Evolutionary conservation across 2,113 vertebrate genomes (phyloP).

Genomic region (Telmatochromis sp.): DNA sequence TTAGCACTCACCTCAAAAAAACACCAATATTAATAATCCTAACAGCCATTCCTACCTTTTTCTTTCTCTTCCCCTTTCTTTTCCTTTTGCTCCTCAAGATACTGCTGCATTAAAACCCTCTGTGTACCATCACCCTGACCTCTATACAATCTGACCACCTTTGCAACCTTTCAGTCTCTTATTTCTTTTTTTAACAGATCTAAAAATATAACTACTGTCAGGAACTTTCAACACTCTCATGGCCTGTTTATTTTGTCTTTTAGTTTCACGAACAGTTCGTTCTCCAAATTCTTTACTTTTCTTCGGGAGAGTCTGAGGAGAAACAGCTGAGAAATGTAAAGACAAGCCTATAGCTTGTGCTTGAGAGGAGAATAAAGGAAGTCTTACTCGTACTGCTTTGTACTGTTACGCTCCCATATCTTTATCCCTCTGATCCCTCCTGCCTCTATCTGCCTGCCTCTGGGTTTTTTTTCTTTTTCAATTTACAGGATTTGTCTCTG

Average conservation of each 20-base stretch:
- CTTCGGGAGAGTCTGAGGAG: neutral
- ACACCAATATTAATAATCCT: constrained; percentile 28
- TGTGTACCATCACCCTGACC: constrained; percentile 1
- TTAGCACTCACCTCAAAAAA: constrained; percentile 26
- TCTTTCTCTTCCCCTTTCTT: neutral
- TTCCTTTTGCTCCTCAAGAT: constrained; percentile 18
- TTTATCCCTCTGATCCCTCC: constrained; percentile 56
- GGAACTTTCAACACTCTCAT: neutral
- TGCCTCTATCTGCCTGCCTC: constrained; percentile 40
- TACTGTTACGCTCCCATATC: constrained; percentile 31
- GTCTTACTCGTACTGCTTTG: constrained; percentile 33
- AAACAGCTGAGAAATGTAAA: constrained; percentile 1
- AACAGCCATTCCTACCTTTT: constrained; percentile 6
- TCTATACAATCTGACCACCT: constrained; percentile 2
- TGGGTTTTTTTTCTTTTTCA: constrained; percentile 51
- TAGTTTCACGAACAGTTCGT: neutral
- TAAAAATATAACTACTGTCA: constrained; percentile 36
- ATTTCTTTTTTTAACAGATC: constrained; percentile 35
- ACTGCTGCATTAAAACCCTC: constrained; percentile 10
- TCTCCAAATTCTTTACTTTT: constrained; percentile 18
- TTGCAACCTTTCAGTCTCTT: constrained; percentile 22
- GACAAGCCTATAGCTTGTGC: constrained; percentile 3
- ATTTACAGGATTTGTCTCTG: constrained; percentile 68
- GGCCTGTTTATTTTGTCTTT: constrained; percentile 6
- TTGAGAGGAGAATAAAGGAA: constrained; percentile 37